Evolutionary conservation across 2,797 vertebrate genomes (phyloP), one percentile per base, ranked within the genome.

Genomic region (Pseudomugil tenellus): DNA sequence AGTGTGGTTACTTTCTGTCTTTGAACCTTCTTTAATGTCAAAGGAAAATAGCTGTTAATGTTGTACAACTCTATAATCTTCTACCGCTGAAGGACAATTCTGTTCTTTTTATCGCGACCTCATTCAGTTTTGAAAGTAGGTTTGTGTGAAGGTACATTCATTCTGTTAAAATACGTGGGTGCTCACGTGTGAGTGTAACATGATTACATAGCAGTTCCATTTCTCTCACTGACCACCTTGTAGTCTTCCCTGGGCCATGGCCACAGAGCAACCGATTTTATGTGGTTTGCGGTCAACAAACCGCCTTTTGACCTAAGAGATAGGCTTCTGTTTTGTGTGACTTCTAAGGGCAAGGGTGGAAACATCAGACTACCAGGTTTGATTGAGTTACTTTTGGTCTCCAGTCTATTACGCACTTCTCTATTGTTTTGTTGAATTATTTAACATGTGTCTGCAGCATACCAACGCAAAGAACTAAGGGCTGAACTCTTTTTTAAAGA

Each of bases 241-340:
- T 81, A 91, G 86, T 89, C 79, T 79, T 4, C 28, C 12, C 69
- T 65, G 25, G 63, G 68, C 72, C 70, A 48, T 23, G 69, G 79
- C 73, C 66, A 77, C 62, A 72, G 75, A 79, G 74, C 61, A 52
- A 66, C 66, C 80, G 84, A 84, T 88, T 87, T 84, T 82, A 76
- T 92, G 92, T 91, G 93, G 93, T 92, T 93, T 95, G 92, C 85
- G 90, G 91, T 91, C 80, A 90, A 84, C 83, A 89, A 79, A 58
- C 72, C 55, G 79, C 77, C 91, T 91, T n/a, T 89, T 94, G 91
- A 91, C 92, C 91, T 93, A 73, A 76, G 73, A 74, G 80, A 69
- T 81, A 53, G 62, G 84, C 71, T 60, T 71, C 61, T 49, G 5
- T 56, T 83, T 74, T 81, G 79, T 86, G 80, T 67, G 70, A 83